Percentiles rank a stretch among this genome's conserved stretches.
Evolutionary conservation across 2,113 vertebrate genomes (phyloP).

Genomic region (Ornithorhynchus anatinus): DNA sequence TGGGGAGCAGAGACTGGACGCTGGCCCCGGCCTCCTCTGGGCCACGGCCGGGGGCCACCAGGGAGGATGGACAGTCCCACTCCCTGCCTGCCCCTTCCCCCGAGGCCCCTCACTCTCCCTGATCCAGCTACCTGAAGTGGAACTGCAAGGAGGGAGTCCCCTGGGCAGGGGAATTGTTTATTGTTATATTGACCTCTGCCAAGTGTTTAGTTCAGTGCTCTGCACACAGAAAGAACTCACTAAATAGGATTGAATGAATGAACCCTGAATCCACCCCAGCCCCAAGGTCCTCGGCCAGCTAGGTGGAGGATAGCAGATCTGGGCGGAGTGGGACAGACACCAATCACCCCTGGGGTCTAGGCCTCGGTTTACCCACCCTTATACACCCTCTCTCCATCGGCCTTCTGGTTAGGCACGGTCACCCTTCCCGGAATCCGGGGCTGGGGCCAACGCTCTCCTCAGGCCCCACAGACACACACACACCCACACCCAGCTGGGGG

Average conservation of each 20-base stretch:
- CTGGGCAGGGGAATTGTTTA: neutral
- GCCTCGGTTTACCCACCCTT: neutral
- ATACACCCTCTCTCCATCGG: rapidly evolving
- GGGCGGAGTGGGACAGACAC: neutral
- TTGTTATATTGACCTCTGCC: too few relatives aligned
- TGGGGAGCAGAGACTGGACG: constrained; percentile 39
- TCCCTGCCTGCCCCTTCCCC: neutral
- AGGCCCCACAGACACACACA: rapidly evolving
- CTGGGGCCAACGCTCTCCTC: neutral
- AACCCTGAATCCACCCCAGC: neutral
- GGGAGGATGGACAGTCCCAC: neutral
- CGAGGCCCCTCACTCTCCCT: neutral
- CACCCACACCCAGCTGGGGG: neutral
- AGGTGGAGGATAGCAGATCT: neutral
- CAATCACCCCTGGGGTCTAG: too few relatives aligned
- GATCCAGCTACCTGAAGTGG: neutral
- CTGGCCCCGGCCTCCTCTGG: constrained; percentile 6
- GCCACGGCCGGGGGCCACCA: neutral
- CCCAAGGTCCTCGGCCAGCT: neutral
- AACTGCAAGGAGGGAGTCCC: neutral
- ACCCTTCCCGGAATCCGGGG: neutral
- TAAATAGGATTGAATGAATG: neutral
- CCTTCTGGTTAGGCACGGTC: neutral
- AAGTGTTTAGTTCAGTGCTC: neutral
- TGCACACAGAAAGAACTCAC: neutral